Percentiles rank a stretch among this genome's conserved stretches.
Evolutionary conservation across 2,797 vertebrate species (phyloP).

Genomic region (Rhadinocentrus ornatus): DNA sequence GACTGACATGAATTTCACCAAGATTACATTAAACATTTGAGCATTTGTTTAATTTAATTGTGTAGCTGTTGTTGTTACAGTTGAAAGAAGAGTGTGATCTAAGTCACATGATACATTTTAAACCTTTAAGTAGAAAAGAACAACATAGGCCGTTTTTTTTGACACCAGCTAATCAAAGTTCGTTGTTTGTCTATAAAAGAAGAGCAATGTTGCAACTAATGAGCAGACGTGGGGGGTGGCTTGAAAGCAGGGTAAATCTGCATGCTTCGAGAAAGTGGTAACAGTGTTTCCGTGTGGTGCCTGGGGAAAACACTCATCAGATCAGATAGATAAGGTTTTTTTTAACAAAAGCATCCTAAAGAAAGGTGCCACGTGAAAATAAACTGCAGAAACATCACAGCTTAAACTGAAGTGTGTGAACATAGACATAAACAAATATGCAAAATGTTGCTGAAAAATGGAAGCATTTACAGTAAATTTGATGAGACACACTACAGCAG

Average conservation of each 20-base stretch:
- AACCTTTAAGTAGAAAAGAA: neutral
- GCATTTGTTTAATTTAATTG: too few species aligned
- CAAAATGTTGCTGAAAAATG: neutral
- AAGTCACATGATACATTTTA: too few species aligned
- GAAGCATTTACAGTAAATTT: constrained; percentile 10
- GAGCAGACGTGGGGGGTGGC: constrained; percentile 26
- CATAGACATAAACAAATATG: neutral
- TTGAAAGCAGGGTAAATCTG: constrained; percentile 44
- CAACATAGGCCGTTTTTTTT: too few species aligned
- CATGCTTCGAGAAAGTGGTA: constrained; percentile 35
- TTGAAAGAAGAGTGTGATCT: too few species aligned
- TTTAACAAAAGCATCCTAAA: constrained; percentile 42
- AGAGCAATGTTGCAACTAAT: constrained; percentile 44
- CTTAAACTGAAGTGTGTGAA: constrained; percentile 22
- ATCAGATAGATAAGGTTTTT: constrained; percentile 58
- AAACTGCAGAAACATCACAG: constrained; percentile 29
- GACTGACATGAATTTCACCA: too few species aligned
- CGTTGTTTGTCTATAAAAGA: constrained; percentile 34
- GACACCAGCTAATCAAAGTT: constrained; percentile 26
- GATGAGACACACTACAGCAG: neutral
- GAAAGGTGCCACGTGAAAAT: constrained; percentile 51
- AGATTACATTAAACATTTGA: too few species aligned
- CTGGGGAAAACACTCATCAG: constrained; percentile 38
- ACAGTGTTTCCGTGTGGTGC: constrained; percentile 24
- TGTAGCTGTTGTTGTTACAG: too few species aligned